These are phyloP conservation scores for Raja brachyura DNA, from an alignment of 2,113 vertebrate genomes.

Conservation along the genomic window DNA sequence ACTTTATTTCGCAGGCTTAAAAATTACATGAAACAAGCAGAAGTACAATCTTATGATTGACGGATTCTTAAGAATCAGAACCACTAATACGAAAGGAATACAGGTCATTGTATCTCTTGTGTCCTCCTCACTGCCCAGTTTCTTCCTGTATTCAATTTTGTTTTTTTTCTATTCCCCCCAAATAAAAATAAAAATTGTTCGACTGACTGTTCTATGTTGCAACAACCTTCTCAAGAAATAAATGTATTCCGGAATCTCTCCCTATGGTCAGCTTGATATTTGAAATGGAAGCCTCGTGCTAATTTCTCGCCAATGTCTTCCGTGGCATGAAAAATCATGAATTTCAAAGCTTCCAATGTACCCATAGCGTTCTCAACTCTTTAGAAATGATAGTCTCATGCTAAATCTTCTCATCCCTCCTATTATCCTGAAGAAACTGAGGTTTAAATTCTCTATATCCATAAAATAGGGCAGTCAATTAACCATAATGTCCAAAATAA, in stretches of 20 bases:
- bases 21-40: background rate
- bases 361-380: background rate
- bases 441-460: background rate
- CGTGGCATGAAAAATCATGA: too few relatives aligned
- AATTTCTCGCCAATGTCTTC: too few relatives aligned
- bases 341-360: background rate
- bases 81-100: background rate
- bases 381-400: background rate
- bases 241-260: background rate
- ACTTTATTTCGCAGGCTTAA: background rate
- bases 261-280: background rate
- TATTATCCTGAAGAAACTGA: background rate
- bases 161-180: background rate
- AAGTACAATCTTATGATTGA: background rate
- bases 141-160: background rate
- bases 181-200: background rate
- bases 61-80: background rate
- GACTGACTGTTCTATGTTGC: background rate
- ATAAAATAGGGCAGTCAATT: background rate
- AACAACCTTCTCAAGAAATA: background rate
- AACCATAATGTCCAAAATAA: too few relatives aligned
- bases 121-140: background rate
- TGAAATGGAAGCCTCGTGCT: background rate
- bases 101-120: background rate
- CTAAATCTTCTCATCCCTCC: background rate